phyloP scores from a whole-genome alignment of 2,797 vertebrate species.

The Mus minutoides region DNA sequence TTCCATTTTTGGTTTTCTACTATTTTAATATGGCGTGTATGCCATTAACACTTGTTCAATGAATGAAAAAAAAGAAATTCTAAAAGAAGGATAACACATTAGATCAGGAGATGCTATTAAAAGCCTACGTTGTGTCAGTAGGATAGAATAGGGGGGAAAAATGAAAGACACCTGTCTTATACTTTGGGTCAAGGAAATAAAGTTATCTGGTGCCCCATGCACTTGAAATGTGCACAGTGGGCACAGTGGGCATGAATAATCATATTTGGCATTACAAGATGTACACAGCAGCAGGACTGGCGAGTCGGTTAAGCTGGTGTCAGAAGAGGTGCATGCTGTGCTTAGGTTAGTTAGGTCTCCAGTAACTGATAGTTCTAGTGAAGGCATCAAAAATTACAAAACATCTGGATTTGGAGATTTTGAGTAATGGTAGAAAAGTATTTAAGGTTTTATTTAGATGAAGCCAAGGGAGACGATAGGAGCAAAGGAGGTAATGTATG shows the following conservation, averaged over 20 bases:
- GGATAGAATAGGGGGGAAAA: background rate
- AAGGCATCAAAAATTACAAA: background rate
- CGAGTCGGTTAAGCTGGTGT: no score
- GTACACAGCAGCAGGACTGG: accelerated
- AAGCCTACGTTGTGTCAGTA: background rate
- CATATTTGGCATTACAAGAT: no score
- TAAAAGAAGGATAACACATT: background rate
- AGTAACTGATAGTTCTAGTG: background rate
- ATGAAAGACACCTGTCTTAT: background rate
- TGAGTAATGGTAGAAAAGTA: background rate
- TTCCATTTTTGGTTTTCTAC: constrained; percentile 2
- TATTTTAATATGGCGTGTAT: background rate
- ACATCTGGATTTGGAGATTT: background rate
- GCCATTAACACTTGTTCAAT: background rate
- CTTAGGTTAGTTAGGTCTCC: background rate
- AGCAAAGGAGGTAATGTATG: background rate
- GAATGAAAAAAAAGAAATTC: background rate
- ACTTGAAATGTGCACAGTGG: background rate
- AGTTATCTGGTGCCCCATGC: background rate
- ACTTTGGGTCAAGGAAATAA: background rate
- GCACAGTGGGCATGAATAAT: background rate
- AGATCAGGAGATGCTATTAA: background rate
- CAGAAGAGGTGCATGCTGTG: background rate
- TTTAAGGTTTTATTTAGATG: background rate
- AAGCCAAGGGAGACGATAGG: background rate